phyloP scores from a whole-genome alignment of 1,140 invertebrate species.

The Dreissena polymorpha region DNA sequence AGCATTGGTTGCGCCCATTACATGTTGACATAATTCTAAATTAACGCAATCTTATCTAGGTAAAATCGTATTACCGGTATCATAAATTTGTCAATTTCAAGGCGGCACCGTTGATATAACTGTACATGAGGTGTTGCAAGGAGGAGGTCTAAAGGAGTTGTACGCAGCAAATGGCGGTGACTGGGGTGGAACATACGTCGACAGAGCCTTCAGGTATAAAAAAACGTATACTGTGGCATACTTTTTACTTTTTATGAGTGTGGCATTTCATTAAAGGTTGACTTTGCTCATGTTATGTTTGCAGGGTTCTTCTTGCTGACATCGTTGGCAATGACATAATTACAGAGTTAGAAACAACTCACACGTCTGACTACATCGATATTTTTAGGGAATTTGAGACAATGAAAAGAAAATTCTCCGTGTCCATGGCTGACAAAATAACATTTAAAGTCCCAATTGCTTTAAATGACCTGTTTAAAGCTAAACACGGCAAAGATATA shows the following conservation, averaged over 20 bases:
- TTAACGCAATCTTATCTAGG: too few relatives aligned
- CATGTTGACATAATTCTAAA: too few relatives aligned
- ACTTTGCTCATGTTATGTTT: not conserved
- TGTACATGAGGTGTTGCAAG: conserved; percentile 28
- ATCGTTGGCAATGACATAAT: conserved; percentile 50
- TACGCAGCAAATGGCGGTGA: conserved; percentile 42
- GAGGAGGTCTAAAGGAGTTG: conserved; percentile 36
- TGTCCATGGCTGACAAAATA: conserved; percentile 1
- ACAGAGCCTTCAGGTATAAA: conserved; percentile 32
- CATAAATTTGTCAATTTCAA: not conserved
- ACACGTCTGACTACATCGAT: conserved; percentile 32
- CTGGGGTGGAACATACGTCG: conserved; percentile 45
- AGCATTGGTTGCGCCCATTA: too few relatives aligned
- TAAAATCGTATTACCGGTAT: too few relatives aligned
- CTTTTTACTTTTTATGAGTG: too few relatives aligned
- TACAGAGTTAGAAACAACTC: conserved; percentile 4
- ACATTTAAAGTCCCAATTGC: conserved; percentile 27
- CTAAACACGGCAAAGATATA: conserved; percentile 1
- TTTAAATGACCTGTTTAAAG: conserved; percentile 11
- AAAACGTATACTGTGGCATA: too few relatives aligned
- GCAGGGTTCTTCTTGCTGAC: conserved; percentile 18
- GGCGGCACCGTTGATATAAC: conserved; percentile 39
- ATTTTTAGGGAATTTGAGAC: conserved; percentile 41
- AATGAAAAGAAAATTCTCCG: conserved; percentile 34
- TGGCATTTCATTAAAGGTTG: too few relatives aligned